Percentiles rank a stretch among this genome's conserved stretches.
Evolutionary conservation across 2,797 vertebrate species (phyloP).

Genomic region (Coranthus polyacanthus): DNA sequence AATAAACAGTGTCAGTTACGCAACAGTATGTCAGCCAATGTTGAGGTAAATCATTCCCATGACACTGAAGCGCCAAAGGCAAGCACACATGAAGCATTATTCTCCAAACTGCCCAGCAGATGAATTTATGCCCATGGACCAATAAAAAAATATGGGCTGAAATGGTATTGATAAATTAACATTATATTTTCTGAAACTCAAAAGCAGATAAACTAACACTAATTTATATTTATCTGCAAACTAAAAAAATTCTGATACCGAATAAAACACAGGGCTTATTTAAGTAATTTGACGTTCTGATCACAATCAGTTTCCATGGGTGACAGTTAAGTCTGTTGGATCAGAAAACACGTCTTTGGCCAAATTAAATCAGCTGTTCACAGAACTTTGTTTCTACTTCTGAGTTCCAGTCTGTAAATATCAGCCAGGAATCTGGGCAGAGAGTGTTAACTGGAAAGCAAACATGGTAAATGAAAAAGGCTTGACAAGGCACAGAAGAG

Average conservation of each 20-base stretch:
- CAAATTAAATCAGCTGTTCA: conserved; percentile 28
- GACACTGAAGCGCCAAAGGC: conserved; percentile 72
- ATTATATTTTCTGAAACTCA: conserved; percentile 80
- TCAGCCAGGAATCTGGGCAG: conserved; percentile 66
- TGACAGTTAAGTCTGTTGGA: background rate
- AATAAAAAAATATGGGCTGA: conserved; percentile 69
- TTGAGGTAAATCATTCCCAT: conserved; percentile 73
- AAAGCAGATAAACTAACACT: conserved; percentile 78
- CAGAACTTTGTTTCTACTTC: conserved; percentile 72
- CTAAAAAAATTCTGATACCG: no score
- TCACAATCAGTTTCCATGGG: conserved; percentile 7
- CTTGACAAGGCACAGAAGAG: conserved; percentile 70
- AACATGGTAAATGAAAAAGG: conserved; percentile 74
- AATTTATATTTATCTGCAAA: conserved; percentile 3
- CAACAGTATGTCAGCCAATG: conserved; percentile 63
- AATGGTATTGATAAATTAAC: conserved; percentile 63
- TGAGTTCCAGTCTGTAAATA: conserved; percentile 81
- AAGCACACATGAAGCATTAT: conserved; percentile 80
- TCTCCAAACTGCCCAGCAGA: conserved; percentile 74
- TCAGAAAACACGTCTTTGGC: conserved; percentile 21
- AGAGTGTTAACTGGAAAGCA: conserved; percentile 72
- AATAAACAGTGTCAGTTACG: conserved; percentile 55
- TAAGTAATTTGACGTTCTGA: conserved; percentile 7
- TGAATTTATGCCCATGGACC: conserved; percentile 69
- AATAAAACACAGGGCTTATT: no score